Base-by-base conservation (phyloP, 2,113 vertebrate genomes). In the Capreolus pygargus region DNA sequence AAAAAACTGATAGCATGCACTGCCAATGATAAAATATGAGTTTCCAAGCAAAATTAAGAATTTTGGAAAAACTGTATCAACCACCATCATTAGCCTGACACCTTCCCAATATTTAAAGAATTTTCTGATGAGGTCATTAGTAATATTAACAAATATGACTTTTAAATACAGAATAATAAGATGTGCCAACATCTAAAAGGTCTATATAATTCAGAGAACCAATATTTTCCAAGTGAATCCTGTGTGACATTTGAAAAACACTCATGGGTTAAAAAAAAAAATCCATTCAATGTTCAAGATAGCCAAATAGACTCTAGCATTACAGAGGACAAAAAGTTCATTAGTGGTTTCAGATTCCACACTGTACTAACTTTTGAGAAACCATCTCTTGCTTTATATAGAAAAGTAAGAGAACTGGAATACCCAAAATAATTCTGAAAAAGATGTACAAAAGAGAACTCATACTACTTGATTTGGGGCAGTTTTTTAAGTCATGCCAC, bases 351-450 rank as follows among this genome's bases (percentile, higher is more conserved):
- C 36, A 91, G 28, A 93, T 57, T 95, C 25, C 15, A 50, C 64
- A 92, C 21, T 95, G 25, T 36, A 87, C 47, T 67, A 97, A 76
- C 43, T 86, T 97, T 86, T 43, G 90, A 88, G 67, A 93, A 97
- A 94, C 78, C 88, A 64, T n/a, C 21, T 90, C 13, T 76, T 91
- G 14, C 67, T 83, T 78, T 89, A 89, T 6, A 57, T 45, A 9
- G 19, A 94, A 97, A 94, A 86, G 47, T 39, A 96, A 92, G 25
- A 43, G 5, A 93, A 76, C 6, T 36, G 39, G 47, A 89, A 89
- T 50, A 82, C 9, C 10, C 27, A 86, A 95, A 91, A 93, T 45
- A 91, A 95, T 89, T 89, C 27, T 93, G n/a, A 82, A 92, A 87
- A 97, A 67, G 1, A 67, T n/a, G 21, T 39, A 86, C 28, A 81